Percentiles rank a stretch among this genome's conserved stretches.
These are phyloP conservation scores for Chalcis sispes DNA, from an alignment of 2,888 invertebrate species.

Conservation along the genomic window DNA sequence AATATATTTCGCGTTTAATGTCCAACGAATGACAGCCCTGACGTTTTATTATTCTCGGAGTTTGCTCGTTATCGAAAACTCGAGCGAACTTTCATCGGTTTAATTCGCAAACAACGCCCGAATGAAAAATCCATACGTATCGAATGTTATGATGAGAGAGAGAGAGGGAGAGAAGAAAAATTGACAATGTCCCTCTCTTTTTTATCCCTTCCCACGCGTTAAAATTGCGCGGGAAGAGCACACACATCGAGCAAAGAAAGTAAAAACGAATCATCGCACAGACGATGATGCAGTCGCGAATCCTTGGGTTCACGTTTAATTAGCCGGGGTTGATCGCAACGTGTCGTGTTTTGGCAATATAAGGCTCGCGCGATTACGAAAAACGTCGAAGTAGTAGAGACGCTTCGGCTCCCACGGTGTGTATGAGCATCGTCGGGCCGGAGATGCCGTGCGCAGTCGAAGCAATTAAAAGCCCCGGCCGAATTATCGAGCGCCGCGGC, in stretches of 20 bases:
- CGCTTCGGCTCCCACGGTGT: too few relatives aligned
- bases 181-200: background rate
- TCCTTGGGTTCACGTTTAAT: slow-evolving; percentile 29
- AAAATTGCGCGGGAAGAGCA: too few relatives aligned
- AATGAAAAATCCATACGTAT: slow-evolving; percentile 23
- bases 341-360: too few relatives aligned
- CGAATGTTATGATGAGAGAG: slow-evolving; percentile 4
- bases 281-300: slow-evolving; percentile 5
- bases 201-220: background rate
- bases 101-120: slow-evolving; percentile 31
- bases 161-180: background rate
- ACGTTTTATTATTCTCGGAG: slow-evolving; percentile 30
- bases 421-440: slow-evolving; percentile 11
- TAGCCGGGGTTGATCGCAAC: slow-evolving; percentile 8
- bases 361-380: too few relatives aligned
- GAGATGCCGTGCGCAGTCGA: slow-evolving; percentile 38
- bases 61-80: slow-evolving; percentile 30
- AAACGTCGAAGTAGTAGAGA: slow-evolving; percentile 16
- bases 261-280: background rate
- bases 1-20: slow-evolving; percentile 18
- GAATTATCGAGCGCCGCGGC: slow-evolving; percentile 31
- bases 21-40: background rate
- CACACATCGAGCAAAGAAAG: background rate
- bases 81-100: slow-evolving; percentile 18
- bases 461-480: slow-evolving; percentile 28